A percentile compares a stretch with the other conserved stretches of the same genome.
Conservation (phyloP, 2,113 vertebrate species). For the Chaetodon trifascialis region DNA sequence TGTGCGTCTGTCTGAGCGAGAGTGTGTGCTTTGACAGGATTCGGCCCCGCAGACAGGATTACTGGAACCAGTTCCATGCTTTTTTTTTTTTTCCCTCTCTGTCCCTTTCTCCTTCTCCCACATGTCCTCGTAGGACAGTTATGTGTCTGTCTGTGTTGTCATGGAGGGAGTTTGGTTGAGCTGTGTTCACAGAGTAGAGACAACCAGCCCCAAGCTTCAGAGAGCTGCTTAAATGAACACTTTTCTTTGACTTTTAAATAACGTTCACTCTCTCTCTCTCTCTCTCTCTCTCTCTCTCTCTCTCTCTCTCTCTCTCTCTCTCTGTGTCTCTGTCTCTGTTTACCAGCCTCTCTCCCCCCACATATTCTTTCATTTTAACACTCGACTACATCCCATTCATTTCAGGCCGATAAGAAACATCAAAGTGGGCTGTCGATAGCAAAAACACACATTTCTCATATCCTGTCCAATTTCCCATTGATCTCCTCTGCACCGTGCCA, state of each 20-base stretch:
- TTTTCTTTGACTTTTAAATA: slow-evolving; percentile 48
- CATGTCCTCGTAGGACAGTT: slow-evolving; percentile 17
- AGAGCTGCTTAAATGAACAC: slow-evolving; percentile 53
- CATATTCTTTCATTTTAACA: slow-evolving; percentile 46
- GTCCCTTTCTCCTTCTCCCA: slow-evolving; percentile 11
- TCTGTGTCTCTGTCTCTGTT: not conserved
- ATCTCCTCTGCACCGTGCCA: slow-evolving; percentile 48
- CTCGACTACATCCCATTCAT: slow-evolving; percentile 58
- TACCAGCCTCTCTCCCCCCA: not conserved
- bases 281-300: not conserved
- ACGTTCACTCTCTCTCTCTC: not conserved
- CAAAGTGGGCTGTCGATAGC: slow-evolving; percentile 57
- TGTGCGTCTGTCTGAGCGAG: not conserved
- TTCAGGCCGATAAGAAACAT: slow-evolving; percentile 59
- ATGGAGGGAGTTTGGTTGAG: slow-evolving; percentile 13
- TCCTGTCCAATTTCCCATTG: slow-evolving; percentile 63
- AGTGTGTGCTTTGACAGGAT: slow-evolving; percentile 46
- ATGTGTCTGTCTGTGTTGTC: slow-evolving; percentile 28
- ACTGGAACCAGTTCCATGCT: slow-evolving; percentile 30
- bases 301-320: not conserved
- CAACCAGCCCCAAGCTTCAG: slow-evolving; percentile 28
- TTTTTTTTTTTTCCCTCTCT: slow-evolving; percentile 2
- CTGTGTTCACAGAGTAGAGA: slow-evolving; percentile 17
- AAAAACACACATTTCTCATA: slow-evolving; percentile 54
- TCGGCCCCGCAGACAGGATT: slow-evolving; percentile 40